Evolutionary conservation across 2,113 vertebrate species (phyloP).

Genomic region (Tor tambroides): DNA sequence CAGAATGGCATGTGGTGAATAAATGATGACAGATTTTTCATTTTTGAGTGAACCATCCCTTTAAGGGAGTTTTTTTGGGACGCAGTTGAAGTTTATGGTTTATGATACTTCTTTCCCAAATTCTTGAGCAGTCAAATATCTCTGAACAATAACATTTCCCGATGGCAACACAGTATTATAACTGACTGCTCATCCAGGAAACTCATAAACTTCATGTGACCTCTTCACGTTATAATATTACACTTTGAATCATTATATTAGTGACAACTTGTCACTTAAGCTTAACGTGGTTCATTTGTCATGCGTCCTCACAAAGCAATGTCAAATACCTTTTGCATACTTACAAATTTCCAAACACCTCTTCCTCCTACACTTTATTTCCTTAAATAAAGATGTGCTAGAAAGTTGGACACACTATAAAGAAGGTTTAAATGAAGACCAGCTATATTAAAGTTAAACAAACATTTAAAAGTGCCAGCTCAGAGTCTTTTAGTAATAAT

Average conservation of each 20-base stretch:
- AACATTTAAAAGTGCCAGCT: background rate
- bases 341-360: background rate
- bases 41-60: too few relatives aligned
- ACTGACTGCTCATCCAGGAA: too few relatives aligned
- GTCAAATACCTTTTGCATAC: background rate
- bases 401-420: background rate
- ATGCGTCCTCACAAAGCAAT: background rate
- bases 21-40: too few relatives aligned
- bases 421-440: background rate
- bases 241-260: background rate
- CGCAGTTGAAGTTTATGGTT: too few relatives aligned
- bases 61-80: background rate
- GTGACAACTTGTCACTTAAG: background rate
- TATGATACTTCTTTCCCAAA: too few relatives aligned
- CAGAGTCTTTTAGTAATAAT: background rate
- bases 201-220: background rate
- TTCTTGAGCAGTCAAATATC: too few relatives aligned
- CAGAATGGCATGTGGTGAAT: too few relatives aligned
- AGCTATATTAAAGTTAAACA: constrained; percentile 17
- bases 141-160: too few relatives aligned
- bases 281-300: background rate
- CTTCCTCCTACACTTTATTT: background rate
- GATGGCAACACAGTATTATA: too few relatives aligned
- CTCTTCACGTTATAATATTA: too few relatives aligned
- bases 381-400: background rate